These are phyloP conservation scores for Molothrus ater DNA, from an alignment of 2,797 vertebrate genomes.

Conservation along the genomic window DNA sequence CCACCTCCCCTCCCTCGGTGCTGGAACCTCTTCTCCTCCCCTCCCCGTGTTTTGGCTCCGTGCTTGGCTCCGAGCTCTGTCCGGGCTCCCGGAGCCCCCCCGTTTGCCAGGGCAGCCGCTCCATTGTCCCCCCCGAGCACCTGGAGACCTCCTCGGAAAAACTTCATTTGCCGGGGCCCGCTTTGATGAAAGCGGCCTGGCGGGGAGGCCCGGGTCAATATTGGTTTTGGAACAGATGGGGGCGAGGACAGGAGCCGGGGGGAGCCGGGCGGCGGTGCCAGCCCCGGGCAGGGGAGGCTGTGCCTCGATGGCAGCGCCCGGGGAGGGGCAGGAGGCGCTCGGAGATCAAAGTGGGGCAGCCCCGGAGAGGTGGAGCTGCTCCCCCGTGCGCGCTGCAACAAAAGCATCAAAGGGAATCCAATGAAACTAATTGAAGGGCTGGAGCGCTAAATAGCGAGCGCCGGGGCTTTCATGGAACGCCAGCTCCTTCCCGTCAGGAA, in stretches of 20 bases:
- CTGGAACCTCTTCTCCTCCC: background rate
- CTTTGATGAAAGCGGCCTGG: conserved; percentile 62
- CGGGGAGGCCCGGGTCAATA: conserved; percentile 46
- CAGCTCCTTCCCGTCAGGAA: conserved; percentile 22
- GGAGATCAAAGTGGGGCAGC: conserved; percentile 60
- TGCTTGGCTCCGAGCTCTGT: conserved; percentile 30
- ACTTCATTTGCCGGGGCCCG: conserved; percentile 49
- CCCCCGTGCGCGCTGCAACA: conserved; percentile 19
- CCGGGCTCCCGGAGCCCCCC: background rate
- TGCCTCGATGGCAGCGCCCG: background rate
- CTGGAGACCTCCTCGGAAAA: conserved; percentile 63
- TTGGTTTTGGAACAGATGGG: conserved; percentile 58
- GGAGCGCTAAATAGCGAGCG: conserved; percentile 6
- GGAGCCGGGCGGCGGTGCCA: background rate
- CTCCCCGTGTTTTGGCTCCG: background rate
- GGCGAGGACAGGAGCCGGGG: background rate
- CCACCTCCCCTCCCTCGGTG: background rate
- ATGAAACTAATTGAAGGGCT: conserved; percentile 45
- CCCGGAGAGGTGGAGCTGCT: conserved; percentile 27
- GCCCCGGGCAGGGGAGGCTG: background rate
- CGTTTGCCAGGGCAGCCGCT: conserved; percentile 18
- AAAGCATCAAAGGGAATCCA: conserved; percentile 64
- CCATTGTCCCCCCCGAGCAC: background rate
- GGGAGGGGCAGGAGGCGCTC: conserved; percentile 46
- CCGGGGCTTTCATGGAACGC: conserved; percentile 7